A percentile compares a stretch with the other conserved stretches of the same genome.
Evolutionary conservation across 2,797 vertebrate species (phyloP).

Genomic region (Melanotaenia nigrans): DNA sequence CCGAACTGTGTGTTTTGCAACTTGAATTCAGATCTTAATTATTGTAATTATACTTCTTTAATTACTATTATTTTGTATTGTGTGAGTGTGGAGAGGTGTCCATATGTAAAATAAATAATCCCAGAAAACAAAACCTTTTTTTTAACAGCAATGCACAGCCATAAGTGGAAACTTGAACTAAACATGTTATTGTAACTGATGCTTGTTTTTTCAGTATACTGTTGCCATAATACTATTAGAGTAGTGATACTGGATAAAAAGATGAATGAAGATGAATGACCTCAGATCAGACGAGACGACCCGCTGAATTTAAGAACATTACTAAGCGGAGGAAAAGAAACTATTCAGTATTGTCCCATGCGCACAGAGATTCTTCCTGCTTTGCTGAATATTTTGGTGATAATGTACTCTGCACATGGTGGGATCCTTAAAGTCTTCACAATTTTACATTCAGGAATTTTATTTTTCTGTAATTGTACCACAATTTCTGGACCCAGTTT

Average conservation of each 20-base stretch:
- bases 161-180: slow-evolving; percentile 14
- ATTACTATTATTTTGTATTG: slow-evolving; percentile 30
- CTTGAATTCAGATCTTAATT: slow-evolving; percentile 38
- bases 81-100: slow-evolving; percentile 16
- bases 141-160: neutral
- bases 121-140: slow-evolving; percentile 6
- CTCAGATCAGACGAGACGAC: too few relatives aligned
- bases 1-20: slow-evolving; percentile 4
- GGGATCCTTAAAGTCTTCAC: too few relatives aligned
- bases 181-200: slow-evolving; percentile 26
- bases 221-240: slow-evolving; percentile 44
- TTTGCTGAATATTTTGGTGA: too few relatives aligned
- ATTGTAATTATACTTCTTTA: slow-evolving; percentile 17
- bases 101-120: slow-evolving; percentile 7
- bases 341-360: too few relatives aligned
- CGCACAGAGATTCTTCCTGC: too few relatives aligned
- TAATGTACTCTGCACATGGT: too few relatives aligned
- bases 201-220: slow-evolving; percentile 34
- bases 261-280: too few relatives aligned
- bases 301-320: too few relatives aligned
- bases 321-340: too few relatives aligned
- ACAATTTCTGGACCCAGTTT: too few relatives aligned
- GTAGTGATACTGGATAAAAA: slow-evolving; percentile 14
- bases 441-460: too few relatives aligned
- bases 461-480: too few relatives aligned